Evolutionary conservation across 2,113 vertebrate species (phyloP).

Genomic region (Macroglossus sobrinus): DNA sequence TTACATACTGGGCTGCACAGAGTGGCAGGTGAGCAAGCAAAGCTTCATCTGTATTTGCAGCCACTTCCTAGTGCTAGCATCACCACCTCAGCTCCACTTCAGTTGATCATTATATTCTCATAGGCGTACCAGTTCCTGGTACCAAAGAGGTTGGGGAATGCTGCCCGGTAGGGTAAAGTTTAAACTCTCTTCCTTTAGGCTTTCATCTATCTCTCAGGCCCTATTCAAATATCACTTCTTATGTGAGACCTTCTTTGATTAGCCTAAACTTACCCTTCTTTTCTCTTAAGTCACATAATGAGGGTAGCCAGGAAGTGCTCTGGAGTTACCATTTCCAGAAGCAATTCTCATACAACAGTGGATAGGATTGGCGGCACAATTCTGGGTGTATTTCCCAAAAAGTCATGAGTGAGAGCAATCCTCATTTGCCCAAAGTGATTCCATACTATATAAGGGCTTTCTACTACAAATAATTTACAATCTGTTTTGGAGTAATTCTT

Average conservation of each 20-base stretch:
- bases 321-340: neutral
- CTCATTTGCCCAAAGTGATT: neutral
- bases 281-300: neutral
- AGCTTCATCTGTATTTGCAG: no score
- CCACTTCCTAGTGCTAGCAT: no score
- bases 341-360: neutral
- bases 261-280: neutral
- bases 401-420: neutral
- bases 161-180: neutral
- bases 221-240: neutral
- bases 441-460: neutral
- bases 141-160: no score
- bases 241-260: neutral
- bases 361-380: neutral
- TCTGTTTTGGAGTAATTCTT: neutral
- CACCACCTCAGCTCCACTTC: no score
- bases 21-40: no score
- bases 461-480: neutral
- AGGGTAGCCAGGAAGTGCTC: neutral
- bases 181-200: neutral
- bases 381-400: neutral
- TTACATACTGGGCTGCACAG: no score
- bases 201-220: neutral
- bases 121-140: no score
- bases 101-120: no score